Conservation (phyloP, 53 echinoderm and acorn worm genomes). For the Actinopyga echinites region DNA sequence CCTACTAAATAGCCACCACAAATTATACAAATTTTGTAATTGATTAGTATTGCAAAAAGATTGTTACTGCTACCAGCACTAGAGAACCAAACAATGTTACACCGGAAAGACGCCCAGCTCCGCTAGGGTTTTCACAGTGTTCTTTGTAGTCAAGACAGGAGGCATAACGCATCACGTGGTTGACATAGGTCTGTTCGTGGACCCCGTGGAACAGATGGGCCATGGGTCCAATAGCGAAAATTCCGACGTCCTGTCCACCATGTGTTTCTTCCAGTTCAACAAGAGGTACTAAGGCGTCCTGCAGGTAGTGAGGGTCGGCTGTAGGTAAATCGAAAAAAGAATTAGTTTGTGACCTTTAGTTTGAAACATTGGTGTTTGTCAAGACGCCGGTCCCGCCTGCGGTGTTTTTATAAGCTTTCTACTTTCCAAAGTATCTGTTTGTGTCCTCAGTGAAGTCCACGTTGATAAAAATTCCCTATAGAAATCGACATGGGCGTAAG, state of each 20-base stretch:
- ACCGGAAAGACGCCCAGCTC: neutral
- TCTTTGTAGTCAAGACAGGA: constrained; percentile 61
- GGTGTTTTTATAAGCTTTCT: no score
- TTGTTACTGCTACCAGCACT: no score
- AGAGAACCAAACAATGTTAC: no score
- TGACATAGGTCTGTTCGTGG: constrained; percentile 81
- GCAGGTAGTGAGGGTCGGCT: constrained; percentile 41
- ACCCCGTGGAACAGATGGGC: constrained; percentile 79
- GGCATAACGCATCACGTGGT: constrained; percentile 77
- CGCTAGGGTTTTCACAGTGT: constrained; percentile 42
- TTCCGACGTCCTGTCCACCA: constrained; percentile 78
- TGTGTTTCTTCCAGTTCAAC: constrained; percentile 57
- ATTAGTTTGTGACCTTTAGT: neutral
- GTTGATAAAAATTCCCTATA: no score
- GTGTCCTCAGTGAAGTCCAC: no score
- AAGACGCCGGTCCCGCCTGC: no score
- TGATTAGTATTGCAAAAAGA: no score
- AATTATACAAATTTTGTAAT: no score
- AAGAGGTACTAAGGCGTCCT: constrained; percentile 51
- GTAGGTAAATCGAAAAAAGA: neutral
- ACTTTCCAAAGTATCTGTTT: no score
- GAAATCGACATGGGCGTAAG: no score
- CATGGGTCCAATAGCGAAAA: constrained; percentile 83
- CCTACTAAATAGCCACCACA: no score
- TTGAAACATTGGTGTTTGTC: no score